A percentile compares a stretch with the other conserved stretches of the same genome.
Conservation (phyloP, 1,140 invertebrate species). For the Nautilus pompilius region DNA sequence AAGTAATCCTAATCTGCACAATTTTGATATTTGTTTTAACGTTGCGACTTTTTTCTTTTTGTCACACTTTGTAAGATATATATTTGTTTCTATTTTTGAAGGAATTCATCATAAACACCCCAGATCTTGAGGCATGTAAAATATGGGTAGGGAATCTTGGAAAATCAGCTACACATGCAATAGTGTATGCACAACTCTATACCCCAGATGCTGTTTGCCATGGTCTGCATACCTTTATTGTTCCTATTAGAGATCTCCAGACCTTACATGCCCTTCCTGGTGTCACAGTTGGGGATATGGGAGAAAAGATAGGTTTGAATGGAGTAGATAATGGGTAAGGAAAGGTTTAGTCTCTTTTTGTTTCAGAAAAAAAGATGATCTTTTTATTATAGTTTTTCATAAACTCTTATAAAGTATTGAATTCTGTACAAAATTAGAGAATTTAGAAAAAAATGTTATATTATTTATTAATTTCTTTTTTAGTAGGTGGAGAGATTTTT, state of each 20-base stretch:
- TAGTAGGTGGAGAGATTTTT: no score
- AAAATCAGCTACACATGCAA: conserved; percentile 80
- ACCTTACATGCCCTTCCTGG: conserved; percentile 73
- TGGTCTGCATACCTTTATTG: conserved; percentile 82
- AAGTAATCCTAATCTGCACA: no score
- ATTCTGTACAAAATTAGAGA: no score
- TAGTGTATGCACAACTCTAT: conserved; percentile 86
- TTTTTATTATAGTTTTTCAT: no score
- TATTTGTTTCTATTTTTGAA: no score
- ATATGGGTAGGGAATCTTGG: conserved; percentile 77
- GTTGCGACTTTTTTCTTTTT: no score
- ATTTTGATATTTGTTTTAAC: no score
- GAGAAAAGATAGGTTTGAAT: conserved; percentile 82
- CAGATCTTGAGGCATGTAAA: conserved; percentile 91
- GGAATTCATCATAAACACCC: conserved; percentile 86
- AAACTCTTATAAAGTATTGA: no score
- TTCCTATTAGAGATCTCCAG: conserved; percentile 74
- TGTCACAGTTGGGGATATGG: conserved; percentile 80
- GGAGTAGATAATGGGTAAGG: conserved; percentile 83
- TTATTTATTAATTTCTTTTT: no score
- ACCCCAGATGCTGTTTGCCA: conserved; percentile 77
- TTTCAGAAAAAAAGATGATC: no score
- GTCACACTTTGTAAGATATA: no score
- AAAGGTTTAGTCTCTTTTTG: not conserved
- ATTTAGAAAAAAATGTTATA: no score